Evolutionary conservation across 64 coral and sea anemone species (phyloP).

Genomic region (Montipora sp.): DNA sequence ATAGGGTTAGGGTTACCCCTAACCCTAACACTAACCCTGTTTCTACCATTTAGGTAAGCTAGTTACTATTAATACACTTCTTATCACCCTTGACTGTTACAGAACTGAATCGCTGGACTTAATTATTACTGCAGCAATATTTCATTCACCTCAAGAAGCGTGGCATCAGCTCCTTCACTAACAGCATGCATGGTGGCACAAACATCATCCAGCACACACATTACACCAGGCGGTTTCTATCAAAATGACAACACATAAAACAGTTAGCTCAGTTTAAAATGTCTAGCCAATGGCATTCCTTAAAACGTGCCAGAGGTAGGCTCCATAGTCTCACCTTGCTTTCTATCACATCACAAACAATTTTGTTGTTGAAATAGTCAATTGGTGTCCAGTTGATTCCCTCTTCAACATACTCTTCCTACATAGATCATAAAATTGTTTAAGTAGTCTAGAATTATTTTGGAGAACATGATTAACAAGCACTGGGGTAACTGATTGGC

Average conservation of each 20-base stretch:
- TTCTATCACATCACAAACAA: slow-evolving; percentile 99
- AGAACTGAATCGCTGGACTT: too few species aligned
- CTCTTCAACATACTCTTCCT: slow-evolving; percentile 99
- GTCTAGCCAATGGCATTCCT: background rate
- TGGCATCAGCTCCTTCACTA: slow-evolving; percentile 97
- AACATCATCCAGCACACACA: slow-evolving; percentile 97
- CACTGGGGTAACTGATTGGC: too few species aligned
- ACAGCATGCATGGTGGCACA: slow-evolving; percentile 99
- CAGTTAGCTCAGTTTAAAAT: background rate
- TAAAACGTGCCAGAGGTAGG: background rate
- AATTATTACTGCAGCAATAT: background rate
- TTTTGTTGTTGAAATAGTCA: slow-evolving; percentile 99
- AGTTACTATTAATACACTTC: background rate
- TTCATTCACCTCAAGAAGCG: slow-evolving; percentile 82
- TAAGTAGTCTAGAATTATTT: background rate
- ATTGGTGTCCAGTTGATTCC: slow-evolving; percentile 96
- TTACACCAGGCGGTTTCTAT: slow-evolving; percentile 91
- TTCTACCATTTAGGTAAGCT: background rate
- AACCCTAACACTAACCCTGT: too few species aligned
- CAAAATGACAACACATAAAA: background rate
- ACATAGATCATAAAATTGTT: background rate
- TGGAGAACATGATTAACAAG: background rate
- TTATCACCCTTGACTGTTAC: background rate
- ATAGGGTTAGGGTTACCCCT: too few species aligned
- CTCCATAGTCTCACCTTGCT: slow-evolving; percentile 69